A percentile compares a stretch with the other conserved stretches of the same genome.
These are phyloP conservation scores for Acanthosoma haemorrhoidale DNA, from an alignment of 2,888 invertebrate species.

Conservation along the genomic window DNA sequence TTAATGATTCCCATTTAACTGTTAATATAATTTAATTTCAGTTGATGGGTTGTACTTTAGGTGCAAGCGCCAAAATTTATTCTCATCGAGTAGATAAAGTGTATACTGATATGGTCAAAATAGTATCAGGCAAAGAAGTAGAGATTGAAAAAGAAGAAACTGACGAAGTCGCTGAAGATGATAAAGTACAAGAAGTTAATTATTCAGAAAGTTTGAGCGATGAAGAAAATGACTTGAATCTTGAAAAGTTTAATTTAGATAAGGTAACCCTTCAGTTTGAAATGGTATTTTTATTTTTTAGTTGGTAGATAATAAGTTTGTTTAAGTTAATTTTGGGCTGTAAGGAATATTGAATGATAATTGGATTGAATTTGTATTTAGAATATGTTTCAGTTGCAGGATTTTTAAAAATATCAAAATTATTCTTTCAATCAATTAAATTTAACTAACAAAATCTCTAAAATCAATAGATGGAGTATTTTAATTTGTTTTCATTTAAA, in stretches of 20 bases:
- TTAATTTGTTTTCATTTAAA: no score
- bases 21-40: slow-evolving; percentile 20
- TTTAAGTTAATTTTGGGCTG: no score
- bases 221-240: slow-evolving; percentile 26
- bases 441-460: no score
- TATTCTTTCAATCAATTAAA: no score
- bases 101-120: slow-evolving; percentile 35
- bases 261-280: slow-evolving; percentile 26
- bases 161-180: slow-evolving; percentile 4
- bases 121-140: slow-evolving; percentile 31
- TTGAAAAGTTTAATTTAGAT: slow-evolving; percentile 31
- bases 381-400: no score
- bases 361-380: no score
- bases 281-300: not conserved
- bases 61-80: slow-evolving; percentile 84
- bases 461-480: no score
- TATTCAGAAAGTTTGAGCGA: not conserved
- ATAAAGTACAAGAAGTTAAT: not conserved
- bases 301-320: no score
- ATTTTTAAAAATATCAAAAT: no score
- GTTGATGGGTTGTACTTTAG: slow-evolving; percentile 65
- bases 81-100: slow-evolving; percentile 69
- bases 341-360: no score
- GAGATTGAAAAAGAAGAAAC: slow-evolving; percentile 15
- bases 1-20: not conserved